Conservation (phyloP, 2,888 invertebrate species). For the Alloplasta piceator region DNA sequence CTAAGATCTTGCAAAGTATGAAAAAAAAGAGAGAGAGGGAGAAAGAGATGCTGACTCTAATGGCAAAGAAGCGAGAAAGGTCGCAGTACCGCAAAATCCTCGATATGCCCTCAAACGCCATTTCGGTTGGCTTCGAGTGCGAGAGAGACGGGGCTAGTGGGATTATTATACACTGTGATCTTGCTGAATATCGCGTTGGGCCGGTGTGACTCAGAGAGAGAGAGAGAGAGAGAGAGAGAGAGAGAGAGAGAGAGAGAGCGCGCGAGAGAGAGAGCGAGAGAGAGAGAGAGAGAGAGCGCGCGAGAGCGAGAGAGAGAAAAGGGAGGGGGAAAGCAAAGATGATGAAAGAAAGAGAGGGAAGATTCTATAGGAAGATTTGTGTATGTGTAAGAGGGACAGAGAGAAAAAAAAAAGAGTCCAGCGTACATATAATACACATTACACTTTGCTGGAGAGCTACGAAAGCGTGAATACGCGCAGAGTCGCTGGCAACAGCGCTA, state of each 20-base stretch:
- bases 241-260: no score
- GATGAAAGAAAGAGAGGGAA: constrained; percentile 37
- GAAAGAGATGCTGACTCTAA: constrained; percentile 30
- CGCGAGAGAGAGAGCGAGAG: constrained; percentile 31
- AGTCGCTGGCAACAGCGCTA: constrained; percentile 82
- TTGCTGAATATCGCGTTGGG: constrained; percentile 21
- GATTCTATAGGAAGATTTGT: no score
- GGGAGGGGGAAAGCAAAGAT: constrained; percentile 24
- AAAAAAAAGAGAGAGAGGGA: no score
- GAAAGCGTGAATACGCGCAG: constrained; percentile 68
- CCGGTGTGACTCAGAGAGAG: constrained; percentile 55
- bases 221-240: constrained; percentile 17
- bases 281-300: constrained; percentile 20
- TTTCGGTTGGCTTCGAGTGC: constrained; percentile 21
- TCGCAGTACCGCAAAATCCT: constrained; percentile 65
- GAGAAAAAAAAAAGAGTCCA: neutral
- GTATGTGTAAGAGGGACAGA: constrained; percentile 21
- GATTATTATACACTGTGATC: constrained; percentile 32
- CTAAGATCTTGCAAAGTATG: constrained; percentile 6
- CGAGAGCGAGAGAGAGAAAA: no score
- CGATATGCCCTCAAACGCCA: constrained; percentile 54
- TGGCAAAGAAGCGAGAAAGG: constrained; percentile 62
- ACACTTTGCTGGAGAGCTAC: constrained; percentile 50
- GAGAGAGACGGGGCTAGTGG: constrained; percentile 23
- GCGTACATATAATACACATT: constrained; percentile 29